Conservation (phyloP, 2,888 invertebrate genomes). For the Parthenolecanium corni region DNA sequence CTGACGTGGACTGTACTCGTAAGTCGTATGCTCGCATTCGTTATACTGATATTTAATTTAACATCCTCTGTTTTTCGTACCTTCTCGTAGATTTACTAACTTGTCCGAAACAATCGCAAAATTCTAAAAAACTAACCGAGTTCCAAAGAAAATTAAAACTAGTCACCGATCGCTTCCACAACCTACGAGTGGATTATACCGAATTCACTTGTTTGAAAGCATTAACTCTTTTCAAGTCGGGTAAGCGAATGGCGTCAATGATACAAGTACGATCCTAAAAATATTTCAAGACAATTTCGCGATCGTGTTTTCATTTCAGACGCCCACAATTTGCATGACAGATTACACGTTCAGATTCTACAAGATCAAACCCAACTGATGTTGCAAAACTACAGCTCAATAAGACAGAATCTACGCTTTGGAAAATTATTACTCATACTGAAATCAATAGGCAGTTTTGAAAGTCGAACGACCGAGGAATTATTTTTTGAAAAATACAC, state of each 20-base stretch:
- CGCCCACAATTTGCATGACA: conserved; percentile 49
- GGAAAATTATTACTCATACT: conserved; percentile 62
- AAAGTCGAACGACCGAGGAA: conserved; percentile 48
- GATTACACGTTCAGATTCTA: conserved; percentile 50
- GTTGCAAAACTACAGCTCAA: conserved; percentile 57
- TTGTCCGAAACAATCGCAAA: background rate
- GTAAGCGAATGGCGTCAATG: conserved; percentile 41
- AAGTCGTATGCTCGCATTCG: no score
- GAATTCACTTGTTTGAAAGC: conserved; percentile 80
- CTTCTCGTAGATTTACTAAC: conserved; percentile 6
- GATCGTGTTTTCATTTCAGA: conserved; percentile 41
- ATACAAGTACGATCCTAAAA: background rate
- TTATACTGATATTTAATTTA: no score
- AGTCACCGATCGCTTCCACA: conserved; percentile 52
- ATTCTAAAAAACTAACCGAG: conserved; percentile 15
- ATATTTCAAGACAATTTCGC: background rate
- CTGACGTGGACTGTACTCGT: no score
- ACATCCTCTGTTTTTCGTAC: background rate
- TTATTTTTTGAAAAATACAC: conserved; percentile 68
- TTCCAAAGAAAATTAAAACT: conserved; percentile 45
- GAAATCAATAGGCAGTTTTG: conserved; percentile 50
- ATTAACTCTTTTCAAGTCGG: conserved; percentile 66
- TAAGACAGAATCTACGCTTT: conserved; percentile 47
- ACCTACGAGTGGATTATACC: conserved; percentile 60
- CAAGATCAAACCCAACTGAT: conserved; percentile 72